A percentile compares a stretch with the other conserved stretches of the same genome.
phyloP scores from a whole-genome alignment of 2,797 vertebrate genomes.

The Gorsachius magnificus region DNA sequence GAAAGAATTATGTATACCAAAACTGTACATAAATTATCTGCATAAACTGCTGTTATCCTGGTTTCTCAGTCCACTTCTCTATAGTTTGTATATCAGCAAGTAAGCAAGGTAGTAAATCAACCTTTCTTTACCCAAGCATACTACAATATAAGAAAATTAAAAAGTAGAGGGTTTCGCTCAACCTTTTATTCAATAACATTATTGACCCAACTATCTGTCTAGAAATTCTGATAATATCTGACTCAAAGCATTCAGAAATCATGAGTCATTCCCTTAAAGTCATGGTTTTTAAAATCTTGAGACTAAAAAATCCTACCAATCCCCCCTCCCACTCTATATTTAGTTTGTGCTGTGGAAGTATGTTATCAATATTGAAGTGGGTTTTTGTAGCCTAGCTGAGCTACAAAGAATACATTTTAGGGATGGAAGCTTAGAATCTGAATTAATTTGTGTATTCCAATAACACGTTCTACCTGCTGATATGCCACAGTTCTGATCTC shows the following conservation, averaged over 20 bases:
- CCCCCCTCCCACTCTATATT: accelerated
- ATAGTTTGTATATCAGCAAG: background rate
- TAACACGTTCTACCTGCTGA: background rate
- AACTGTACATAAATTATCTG: conserved; percentile 53
- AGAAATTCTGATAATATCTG: background rate
- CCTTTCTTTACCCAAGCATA: background rate
- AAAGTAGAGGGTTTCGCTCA: background rate
- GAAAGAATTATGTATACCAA: conserved; percentile 20
- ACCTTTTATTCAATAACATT: background rate
- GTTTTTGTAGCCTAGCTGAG: background rate
- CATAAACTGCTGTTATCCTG: conserved; percentile 15
- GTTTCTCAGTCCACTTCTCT: conserved; percentile 13
- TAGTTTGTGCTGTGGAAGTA: background rate
- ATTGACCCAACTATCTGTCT: background rate
- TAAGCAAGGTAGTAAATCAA: background rate
- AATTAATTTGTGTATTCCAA: background rate
- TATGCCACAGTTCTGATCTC: background rate
- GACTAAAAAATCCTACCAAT: background rate
- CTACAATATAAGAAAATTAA: background rate
- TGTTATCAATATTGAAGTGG: background rate
- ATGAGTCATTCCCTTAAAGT: background rate
- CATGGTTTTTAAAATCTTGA: background rate
- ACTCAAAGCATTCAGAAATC: background rate
- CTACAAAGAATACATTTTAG: background rate
- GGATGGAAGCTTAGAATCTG: background rate